A percentile compares a stretch with the other conserved stretches of the same genome.
Conservation (phyloP, 2,888 invertebrate species). For the Thymelicus lineola region DNA sequence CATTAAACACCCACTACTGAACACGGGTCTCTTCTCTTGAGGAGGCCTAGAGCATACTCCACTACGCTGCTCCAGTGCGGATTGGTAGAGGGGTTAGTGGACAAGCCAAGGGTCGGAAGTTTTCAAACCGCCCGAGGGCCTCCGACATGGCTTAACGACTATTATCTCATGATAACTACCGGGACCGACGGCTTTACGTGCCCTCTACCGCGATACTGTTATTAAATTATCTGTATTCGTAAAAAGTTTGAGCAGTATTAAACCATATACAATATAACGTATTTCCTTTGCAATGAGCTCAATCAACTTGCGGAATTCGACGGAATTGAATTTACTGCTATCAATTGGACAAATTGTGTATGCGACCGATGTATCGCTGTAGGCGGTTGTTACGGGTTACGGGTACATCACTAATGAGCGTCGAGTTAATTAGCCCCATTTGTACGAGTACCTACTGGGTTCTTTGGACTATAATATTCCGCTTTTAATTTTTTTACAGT, state of each 20-base stretch:
- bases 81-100: too few species aligned
- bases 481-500: conserved; percentile 9
- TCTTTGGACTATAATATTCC: conserved; percentile 21
- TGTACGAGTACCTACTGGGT: conserved; percentile 23
- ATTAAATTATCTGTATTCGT: conserved; percentile 18
- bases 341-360: conserved; percentile 49
- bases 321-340: conserved; percentile 48
- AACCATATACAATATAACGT: not conserved
- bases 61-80: too few species aligned
- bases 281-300: conserved; percentile 54
- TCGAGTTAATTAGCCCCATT: conserved; percentile 39
- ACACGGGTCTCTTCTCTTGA: too few species aligned
- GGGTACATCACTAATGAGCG: conserved; percentile 40
- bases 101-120: too few species aligned
- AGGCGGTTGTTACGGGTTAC: conserved; percentile 22
- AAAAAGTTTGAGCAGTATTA: not conserved
- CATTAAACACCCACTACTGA: too few species aligned
- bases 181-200: too few species aligned
- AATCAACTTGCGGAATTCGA: conserved; percentile 51
- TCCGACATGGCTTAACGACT: too few species aligned
- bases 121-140: too few species aligned
- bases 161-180: too few species aligned
- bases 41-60: too few species aligned
- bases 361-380: conserved; percentile 41
- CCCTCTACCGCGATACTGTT: too few species aligned